Conservation (phyloP, 2,888 invertebrate genomes). For the Apodemia mormo region DNA sequence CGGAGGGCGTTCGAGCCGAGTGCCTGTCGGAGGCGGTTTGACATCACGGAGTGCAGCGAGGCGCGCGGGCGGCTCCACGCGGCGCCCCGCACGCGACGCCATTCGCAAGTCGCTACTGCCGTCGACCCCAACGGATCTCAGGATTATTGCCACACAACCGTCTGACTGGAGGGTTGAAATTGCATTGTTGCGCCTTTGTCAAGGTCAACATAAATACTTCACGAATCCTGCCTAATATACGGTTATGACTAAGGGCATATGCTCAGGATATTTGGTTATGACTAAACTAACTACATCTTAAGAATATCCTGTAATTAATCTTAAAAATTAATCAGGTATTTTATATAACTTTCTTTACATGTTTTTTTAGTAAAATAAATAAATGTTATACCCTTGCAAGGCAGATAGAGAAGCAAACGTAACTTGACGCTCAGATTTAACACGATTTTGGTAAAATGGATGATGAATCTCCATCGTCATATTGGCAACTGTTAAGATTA, state of each 20-base stretch:
- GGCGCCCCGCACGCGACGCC: conserved; percentile 53
- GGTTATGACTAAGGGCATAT: conserved; percentile 15
- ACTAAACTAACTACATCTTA: not conserved
- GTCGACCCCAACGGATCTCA: conserved; percentile 56
- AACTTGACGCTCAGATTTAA: no score
- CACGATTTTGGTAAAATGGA: no score
- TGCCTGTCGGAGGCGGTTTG: conserved; percentile 80
- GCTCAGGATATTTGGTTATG: conserved; percentile 8
- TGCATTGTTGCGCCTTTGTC: conserved; percentile 66
- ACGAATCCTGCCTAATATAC: conserved; percentile 33
- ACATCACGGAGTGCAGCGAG: conserved; percentile 63
- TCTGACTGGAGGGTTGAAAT: conserved; percentile 71
- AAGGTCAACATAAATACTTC: conserved; percentile 59
- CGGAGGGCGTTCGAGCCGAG: conserved; percentile 74
- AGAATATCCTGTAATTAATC: not conserved
- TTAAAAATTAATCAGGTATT: not conserved
- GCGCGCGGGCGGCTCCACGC: conserved; percentile 61
- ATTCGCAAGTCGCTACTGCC: conserved; percentile 49
- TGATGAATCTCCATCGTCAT: no score
- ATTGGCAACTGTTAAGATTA: no score
- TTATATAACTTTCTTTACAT: no score
- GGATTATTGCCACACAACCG: conserved; percentile 66
- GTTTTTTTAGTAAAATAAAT: no score
- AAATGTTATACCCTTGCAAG: no score
- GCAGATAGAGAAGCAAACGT: no score